Evolutionary conservation across 2,797 vertebrate species (phyloP), one percentile per base, ranked within the genome.

Genomic region (Mormyrops boulengeri): DNA sequence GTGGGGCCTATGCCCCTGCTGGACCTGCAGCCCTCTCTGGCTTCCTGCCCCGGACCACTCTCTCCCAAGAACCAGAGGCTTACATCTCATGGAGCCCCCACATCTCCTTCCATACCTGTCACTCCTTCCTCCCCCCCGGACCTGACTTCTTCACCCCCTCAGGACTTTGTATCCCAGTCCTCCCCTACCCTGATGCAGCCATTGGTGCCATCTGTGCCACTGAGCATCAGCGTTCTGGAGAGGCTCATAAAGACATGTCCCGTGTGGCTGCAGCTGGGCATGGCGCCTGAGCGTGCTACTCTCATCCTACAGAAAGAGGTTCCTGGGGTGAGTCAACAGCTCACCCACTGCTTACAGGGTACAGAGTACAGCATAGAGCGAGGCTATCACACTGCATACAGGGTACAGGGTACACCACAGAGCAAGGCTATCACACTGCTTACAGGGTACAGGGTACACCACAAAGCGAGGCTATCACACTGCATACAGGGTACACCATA

Each of bases 241-340:
- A 96, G 94, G 89, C 96, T 99, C 89, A 93, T 97, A 82, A 97
- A 96, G 88, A 99, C 97, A 0, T 94, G 96, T 89, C 96, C 97
- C 0, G 94, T 97, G 77, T 99, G 98, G 98, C 95, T 97, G 88
- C 97, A 97, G 89, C 94, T 96, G 90, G 95, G 95, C 53, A 95
- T 97, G 94, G 93, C 88, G 93, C 92, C 90, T 88, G 93, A 96
- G 0, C 95, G 95, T 88, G 95, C 92, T 11, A 88, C 69, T 2
- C 91, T 86, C 0, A 96, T 98, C 87, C 93, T 99, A 92, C 93
- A 93, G 91, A 95, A 92, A 88, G 96, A 98, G 92, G 47, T 88
- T 0, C 91, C 95, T 0, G 98, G 98, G 97, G 98, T 99, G 93
- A 96, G 97, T 41, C n/a, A 47, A 38, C 44, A 88, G 14, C 22